Conservation (phyloP, 2,113 vertebrate genomes). For the Vombatus ursinus region DNA sequence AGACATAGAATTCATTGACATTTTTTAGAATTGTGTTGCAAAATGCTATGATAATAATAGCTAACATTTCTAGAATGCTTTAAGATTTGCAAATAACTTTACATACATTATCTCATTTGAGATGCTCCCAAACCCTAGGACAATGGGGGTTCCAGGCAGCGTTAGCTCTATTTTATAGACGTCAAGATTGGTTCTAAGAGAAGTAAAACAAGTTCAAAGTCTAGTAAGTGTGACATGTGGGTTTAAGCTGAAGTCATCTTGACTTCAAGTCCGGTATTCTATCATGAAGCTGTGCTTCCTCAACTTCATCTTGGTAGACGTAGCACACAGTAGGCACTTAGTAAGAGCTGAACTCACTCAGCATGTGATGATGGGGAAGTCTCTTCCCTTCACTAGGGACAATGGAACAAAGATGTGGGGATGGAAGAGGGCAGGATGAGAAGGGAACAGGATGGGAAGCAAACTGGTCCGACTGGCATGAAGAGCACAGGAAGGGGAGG, state of each 20-base stretch:
- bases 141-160: not conserved
- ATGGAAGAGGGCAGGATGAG: too few relatives aligned
- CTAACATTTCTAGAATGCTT: not conserved
- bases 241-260: not conserved
- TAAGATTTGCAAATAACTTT: not conserved
- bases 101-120: not conserved
- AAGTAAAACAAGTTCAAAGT: not conserved
- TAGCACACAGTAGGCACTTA: too few relatives aligned
- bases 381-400: too few relatives aligned
- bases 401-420: too few relatives aligned
- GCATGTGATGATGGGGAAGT: too few relatives aligned
- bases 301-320: too few relatives aligned
- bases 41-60: not conserved
- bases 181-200: not conserved
- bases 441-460: too few relatives aligned
- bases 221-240: not conserved
- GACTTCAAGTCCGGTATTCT: too few relatives aligned
- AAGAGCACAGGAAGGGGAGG: too few relatives aligned
- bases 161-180: not conserved
- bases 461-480: too few relatives aligned
- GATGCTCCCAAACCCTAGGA: not conserved
- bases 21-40: not conserved
- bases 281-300: too few relatives aligned
- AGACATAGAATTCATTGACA: not conserved
- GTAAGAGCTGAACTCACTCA: too few relatives aligned